These are phyloP conservation scores for Leptopilina myrica DNA, from an alignment of 2,888 invertebrate genomes.

Conservation along the genomic window DNA sequence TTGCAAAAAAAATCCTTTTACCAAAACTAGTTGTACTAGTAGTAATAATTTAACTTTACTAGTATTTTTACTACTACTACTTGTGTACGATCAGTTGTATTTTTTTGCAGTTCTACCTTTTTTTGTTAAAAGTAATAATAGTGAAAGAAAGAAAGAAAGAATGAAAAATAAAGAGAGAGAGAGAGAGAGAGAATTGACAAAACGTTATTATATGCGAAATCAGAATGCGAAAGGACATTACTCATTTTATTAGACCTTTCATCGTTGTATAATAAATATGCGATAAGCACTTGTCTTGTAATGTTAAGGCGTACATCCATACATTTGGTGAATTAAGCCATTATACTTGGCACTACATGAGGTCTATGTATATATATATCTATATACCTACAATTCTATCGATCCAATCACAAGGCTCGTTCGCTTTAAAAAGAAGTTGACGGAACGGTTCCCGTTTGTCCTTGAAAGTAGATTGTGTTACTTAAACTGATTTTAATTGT, in stretches of 20 bases:
- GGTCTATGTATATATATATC: constrained; percentile 54
- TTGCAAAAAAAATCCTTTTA: no score
- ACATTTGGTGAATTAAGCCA: constrained; percentile 65
- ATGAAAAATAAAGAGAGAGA: no score
- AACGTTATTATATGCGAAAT: no score
- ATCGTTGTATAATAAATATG: neutral
- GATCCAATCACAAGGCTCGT: constrained; percentile 64
- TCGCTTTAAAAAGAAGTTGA: constrained; percentile 57
- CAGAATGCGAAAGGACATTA: neutral
- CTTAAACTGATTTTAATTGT: constrained; percentile 43
- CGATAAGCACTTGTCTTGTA: constrained; percentile 40
- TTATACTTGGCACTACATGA: constrained; percentile 63
- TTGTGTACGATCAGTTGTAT: no score
- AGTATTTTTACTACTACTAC: no score
- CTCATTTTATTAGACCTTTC: constrained; percentile 4
- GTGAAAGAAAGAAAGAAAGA: no score
- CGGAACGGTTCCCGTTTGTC: constrained; percentile 58
- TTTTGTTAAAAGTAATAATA: no score
- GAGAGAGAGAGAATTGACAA: no score
- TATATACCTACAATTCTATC: constrained; percentile 50
- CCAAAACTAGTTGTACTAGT: no score
- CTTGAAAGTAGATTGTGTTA: constrained; percentile 52
- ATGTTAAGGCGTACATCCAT: constrained; percentile 45
- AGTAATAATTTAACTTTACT: no score
- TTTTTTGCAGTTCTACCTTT: no score